phyloP scores from a whole-genome alignment of 2,888 invertebrate species.

The Strigamia maritima region DNA sequence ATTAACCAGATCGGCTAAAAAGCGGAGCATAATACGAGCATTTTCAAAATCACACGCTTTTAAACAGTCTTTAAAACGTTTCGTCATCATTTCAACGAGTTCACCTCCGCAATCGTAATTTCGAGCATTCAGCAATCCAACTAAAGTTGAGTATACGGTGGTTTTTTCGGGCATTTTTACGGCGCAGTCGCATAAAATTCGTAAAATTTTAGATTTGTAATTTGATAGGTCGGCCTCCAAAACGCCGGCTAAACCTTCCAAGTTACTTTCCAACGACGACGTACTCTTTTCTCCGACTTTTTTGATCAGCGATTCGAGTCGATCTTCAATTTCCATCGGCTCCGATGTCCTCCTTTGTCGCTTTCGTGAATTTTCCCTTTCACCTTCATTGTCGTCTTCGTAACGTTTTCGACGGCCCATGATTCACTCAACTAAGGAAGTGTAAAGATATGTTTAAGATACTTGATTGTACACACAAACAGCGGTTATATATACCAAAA shows the following conservation, averaged over 20 bases:
- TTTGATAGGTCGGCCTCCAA: slow-evolving; percentile 90
- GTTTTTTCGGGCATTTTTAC: slow-evolving; percentile 95
- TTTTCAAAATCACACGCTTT: slow-evolving; percentile 87
- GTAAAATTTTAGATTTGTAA: slow-evolving; percentile 85
- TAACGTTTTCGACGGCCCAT: slow-evolving; percentile 39
- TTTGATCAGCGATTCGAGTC: slow-evolving; percentile 86
- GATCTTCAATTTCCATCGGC: slow-evolving; percentile 92
- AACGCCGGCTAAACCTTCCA: slow-evolving; percentile 92
- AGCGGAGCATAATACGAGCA: slow-evolving; percentile 68
- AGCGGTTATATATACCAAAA: no score
- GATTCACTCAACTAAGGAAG: no score
- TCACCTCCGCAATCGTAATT: slow-evolving; percentile 98
- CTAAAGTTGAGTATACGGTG: slow-evolving; percentile 93
- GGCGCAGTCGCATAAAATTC: slow-evolving; percentile 90
- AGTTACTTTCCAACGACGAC: slow-evolving; percentile 90
- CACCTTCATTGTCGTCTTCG: slow-evolving; percentile 38
- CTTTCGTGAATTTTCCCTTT: slow-evolving; percentile 58
- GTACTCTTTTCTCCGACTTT: slow-evolving; percentile 95
- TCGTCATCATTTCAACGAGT: slow-evolving; percentile 92
- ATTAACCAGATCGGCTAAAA: slow-evolving; percentile 93
- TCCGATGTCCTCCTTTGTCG: slow-evolving; percentile 73
- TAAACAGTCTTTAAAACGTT: slow-evolving; percentile 86
- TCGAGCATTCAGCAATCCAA: slow-evolving; percentile 95
- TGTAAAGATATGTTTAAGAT: no score
- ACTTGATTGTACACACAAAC: no score